Base-by-base conservation (phyloP, 2,113 vertebrate genomes). In the Agelaius phoeniceus region DNA sequence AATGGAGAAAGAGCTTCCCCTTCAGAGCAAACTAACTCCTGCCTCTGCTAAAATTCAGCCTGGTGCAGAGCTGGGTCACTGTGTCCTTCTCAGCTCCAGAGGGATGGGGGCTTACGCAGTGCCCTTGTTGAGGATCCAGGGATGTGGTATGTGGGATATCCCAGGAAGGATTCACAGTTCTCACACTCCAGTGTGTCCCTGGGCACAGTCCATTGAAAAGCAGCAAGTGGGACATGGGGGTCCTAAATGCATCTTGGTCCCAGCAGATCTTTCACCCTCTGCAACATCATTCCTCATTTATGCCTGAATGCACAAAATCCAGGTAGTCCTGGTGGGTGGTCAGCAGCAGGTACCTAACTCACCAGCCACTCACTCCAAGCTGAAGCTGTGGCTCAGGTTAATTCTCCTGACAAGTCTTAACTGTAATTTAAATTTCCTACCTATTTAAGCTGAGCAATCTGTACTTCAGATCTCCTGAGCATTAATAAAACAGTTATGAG, bases 401-500 rank as follows among this genome's bases (percentile, higher is more conserved):
- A 93, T 93, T 92, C 93, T 89, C 87, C 93, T 75, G 86, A 61
- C 92, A 96, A 87, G n/a, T 77, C 49, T 62, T 76, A 84, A 75
- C 69, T 66, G 59, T 84, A 91, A 94, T 96, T 97, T 93, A 84
- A 87, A 92, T 92, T 91, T 92, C 65, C 88, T 94, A 68, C 49
- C 73, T 78, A 72, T 79, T 96, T 92, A 92, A 95, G 33, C 62
- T 49, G 80, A 84, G 62, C 84, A 94, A 93, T 90, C 83, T 84
- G 88, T 89, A 84, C 80, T 90, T 95, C 76, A 84, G 14, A 48
- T 93, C 92, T 94, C 93, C 63, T 76, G 62, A 92, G 83, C 69
- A 78, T 79, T 95, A 96, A 92, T 96, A 84, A 93, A 95, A 87
- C 79, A 31, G 83, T 84, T 93, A 93, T 51, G 73, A 94, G 89